Evolutionary conservation across 2,888 invertebrate genomes (phyloP), one percentile per base, ranked within the genome.

Genomic region (Marasmarcha lunaedactyla): DNA sequence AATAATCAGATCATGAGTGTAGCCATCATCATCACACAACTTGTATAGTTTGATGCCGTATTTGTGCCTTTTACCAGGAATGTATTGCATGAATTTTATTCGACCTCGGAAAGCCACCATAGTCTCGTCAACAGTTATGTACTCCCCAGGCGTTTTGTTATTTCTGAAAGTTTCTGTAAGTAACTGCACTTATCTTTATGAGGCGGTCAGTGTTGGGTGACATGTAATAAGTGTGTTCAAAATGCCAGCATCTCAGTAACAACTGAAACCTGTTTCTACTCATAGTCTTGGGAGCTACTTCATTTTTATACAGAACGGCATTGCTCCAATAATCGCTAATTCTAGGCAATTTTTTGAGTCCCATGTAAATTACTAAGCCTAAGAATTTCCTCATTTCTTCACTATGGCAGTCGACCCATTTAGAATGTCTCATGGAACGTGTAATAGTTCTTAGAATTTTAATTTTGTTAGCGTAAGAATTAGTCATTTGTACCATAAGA

Each of bases 1-100:
- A 15, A 33, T 43, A 41, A 34, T 40, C 12, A 42, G 14, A n/a
- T 11, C 11, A 11, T 9, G 4, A n/a, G 43, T 37, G 34, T 42
- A 38, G 41, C 46, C 33, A 33, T 42, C 39, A 34, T 15, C 38
- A 39, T 47, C 41, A 40, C 47, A 50, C 15, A 50, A 42, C 42
- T 47, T 46, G 45, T 48, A 49, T 12, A 45, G 36, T 37, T 50
- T 46, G 20, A 50, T 47, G 15, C 48, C 46, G 42, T 51, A 47
- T 43, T 49, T 51, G 38, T 47, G 47, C 25, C 47, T 44, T 37
- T 50, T 49, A 27, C 37, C 39, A 42, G 45, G 45, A 15, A 39
- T 47, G 40, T 48, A 47, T 44, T 47, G 45, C 9, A 43, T 7
- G 33, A 33, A 33, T 9, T n/a, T n/a, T n/a, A 48, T 42, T 9